phyloP scores from a whole-genome alignment of 2,113 vertebrate species.

The Odocoileus hemionus region DNA sequence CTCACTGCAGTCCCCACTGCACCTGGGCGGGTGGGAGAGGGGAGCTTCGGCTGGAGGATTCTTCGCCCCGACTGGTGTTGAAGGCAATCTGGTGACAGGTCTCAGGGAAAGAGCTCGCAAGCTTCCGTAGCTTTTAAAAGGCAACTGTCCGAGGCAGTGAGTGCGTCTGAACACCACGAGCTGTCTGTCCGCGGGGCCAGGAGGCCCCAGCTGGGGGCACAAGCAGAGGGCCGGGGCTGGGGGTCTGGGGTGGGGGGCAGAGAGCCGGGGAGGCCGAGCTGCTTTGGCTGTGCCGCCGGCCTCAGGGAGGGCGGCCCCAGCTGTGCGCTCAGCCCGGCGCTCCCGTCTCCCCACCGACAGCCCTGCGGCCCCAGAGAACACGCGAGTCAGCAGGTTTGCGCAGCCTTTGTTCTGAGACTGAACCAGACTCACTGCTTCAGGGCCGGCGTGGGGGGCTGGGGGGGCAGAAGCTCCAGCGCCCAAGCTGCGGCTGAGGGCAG shows the following conservation, averaged over 20 bases:
- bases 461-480: no score
- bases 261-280: neutral
- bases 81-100: neutral
- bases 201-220: neutral
- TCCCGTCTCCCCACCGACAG: no score
- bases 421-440: no score
- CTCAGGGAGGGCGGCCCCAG: neutral
- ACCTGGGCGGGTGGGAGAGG: no score
- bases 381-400: no score
- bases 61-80: neutral
- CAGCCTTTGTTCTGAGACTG: no score
- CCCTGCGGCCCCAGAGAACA: no score
- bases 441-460: no score
- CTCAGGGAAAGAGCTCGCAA: neutral
- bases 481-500: no score
- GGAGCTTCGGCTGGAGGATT: neutral
- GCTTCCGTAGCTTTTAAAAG: neutral
- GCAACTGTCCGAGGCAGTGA: neutral
- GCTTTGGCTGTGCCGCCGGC: neutral
- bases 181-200: neutral
- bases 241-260: neutral
- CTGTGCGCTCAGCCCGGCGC: accelerated
- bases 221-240: neutral
- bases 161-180: neutral
- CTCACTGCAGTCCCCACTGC: neutral